These are phyloP conservation scores for Edolisoma coerulescens DNA, from an alignment of 2,113 vertebrate species.

Conservation along the genomic window DNA sequence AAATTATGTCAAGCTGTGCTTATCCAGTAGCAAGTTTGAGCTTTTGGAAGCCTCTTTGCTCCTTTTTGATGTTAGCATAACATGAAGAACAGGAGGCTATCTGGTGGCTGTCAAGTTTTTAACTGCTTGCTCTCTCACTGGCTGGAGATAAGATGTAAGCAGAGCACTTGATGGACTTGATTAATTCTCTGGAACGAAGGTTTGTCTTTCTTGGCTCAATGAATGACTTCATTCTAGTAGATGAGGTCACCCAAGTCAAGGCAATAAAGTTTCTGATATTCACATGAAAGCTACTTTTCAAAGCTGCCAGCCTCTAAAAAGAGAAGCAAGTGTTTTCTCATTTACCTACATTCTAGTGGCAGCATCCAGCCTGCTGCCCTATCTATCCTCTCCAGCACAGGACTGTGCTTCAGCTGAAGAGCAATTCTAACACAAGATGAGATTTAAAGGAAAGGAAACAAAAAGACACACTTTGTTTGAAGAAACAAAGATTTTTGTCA, in stretches of 20 bases:
- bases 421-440: neutral
- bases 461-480: neutral
- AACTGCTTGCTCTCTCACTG: slow-evolving; percentile 75
- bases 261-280: slow-evolving; percentile 87
- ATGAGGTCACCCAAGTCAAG: slow-evolving; percentile 88
- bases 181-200: slow-evolving; percentile 88
- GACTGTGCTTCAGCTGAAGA: neutral
- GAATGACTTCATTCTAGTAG: slow-evolving; percentile 91
- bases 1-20: slow-evolving; percentile 78
- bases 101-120: slow-evolving; percentile 83
- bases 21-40: slow-evolving; percentile 69
- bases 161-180: slow-evolving; percentile 83
- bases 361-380: neutral
- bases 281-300: slow-evolving; percentile 79
- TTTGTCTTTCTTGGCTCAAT: slow-evolving; percentile 86
- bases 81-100: slow-evolving; percentile 77
- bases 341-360: slow-evolving; percentile 39
- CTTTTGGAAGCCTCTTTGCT: slow-evolving; percentile 64
- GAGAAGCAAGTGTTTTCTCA: slow-evolving; percentile 67
- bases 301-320: slow-evolving; percentile 65
- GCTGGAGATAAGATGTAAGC: slow-evolving; percentile 78
- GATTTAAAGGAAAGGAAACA: neutral
- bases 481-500: slow-evolving; percentile 17
- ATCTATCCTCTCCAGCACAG: neutral
- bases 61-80: slow-evolving; percentile 82